A percentile compares a stretch with the other conserved stretches of the same genome.
phyloP scores from a whole-genome alignment of 2,797 vertebrate species.

The Acanthis flammea region DNA sequence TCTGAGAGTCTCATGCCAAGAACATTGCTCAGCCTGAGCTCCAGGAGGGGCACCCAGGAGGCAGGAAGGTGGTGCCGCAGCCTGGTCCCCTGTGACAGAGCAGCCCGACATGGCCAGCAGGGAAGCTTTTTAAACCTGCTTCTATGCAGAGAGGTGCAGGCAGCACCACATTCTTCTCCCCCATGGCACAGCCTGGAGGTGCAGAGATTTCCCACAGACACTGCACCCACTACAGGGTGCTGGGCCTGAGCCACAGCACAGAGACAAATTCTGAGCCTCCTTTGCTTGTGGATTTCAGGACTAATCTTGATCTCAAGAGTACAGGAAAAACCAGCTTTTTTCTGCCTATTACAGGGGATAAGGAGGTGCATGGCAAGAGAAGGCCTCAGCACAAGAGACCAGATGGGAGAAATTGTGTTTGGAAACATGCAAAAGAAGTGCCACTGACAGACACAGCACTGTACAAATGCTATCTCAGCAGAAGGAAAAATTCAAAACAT shows the following conservation, averaged over 20 bases:
- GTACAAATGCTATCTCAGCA: not conserved
- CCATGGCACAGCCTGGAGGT: not conserved
- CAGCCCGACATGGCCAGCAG: not conserved
- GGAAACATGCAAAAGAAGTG: not conserved
- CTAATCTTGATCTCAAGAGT: not conserved
- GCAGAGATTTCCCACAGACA: not conserved
- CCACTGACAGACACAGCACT: not conserved
- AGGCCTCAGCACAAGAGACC: not conserved
- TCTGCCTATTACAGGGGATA: not conserved
- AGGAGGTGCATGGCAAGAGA: not conserved
- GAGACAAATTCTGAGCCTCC: not conserved
- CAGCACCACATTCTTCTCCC: not conserved
- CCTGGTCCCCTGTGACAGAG: not conserved
- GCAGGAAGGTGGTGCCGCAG: not conserved
- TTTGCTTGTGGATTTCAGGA: not conserved
- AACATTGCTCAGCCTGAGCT: not conserved
- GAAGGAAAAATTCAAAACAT: not conserved
- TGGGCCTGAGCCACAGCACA: not conserved
- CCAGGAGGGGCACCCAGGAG: not conserved
- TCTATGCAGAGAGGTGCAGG: fast-evolving
- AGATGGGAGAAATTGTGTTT: not conserved
- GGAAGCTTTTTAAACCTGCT: not conserved
- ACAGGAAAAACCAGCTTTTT: not conserved
- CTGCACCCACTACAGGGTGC: not conserved
- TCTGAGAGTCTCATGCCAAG: not conserved